A percentile compares a stretch with the other conserved stretches of the same genome.
Conservation (phyloP, 2,797 vertebrate species). For the Lindbergichthys nudifrons region DNA sequence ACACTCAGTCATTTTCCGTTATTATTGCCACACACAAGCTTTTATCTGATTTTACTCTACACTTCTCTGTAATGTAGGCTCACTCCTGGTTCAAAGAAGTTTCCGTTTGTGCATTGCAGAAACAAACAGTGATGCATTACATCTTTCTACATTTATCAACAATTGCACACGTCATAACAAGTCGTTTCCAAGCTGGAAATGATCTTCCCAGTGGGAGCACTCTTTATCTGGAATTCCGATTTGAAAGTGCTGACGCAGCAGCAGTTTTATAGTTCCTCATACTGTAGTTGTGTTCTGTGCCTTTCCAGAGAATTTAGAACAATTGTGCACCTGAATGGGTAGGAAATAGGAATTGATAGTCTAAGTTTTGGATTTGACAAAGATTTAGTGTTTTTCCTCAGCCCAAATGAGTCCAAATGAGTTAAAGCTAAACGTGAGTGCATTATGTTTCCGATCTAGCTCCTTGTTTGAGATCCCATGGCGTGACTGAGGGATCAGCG, state of each 20-base stretch:
- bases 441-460: background rate
- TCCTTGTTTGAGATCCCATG: slow-evolving; percentile 21
- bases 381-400: slow-evolving; percentile 3
- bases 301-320: slow-evolving; percentile 36
- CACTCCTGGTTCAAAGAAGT: slow-evolving; percentile 3
- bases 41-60: slow-evolving; percentile 19
- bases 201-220: slow-evolving; percentile 30
- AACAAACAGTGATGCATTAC: slow-evolving; percentile 32
- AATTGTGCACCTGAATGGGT: slow-evolving; percentile 21
- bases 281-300: slow-evolving; percentile 22
- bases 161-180: slow-evolving; percentile 48
- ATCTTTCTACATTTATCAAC: slow-evolving; percentile 53
- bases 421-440: background rate
- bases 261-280: slow-evolving; percentile 37
- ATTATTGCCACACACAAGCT: slow-evolving; percentile 28
- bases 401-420: background rate
- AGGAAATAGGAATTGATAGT: background rate
- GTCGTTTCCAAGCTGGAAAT: slow-evolving; percentile 60
- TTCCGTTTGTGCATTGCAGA: slow-evolving; percentile 7
- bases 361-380: background rate
- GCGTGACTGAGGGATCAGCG: slow-evolving; percentile 23
- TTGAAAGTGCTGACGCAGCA: slow-evolving; percentile 60
- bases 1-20: slow-evolving; percentile 40
- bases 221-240: slow-evolving; percentile 57
- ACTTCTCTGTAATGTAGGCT: slow-evolving; percentile 40